A percentile compares a stretch with the other conserved stretches of the same genome.
These are phyloP conservation scores for Arizona elegans DNA, from an alignment of 2,113 vertebrate species.

Conservation along the genomic window DNA sequence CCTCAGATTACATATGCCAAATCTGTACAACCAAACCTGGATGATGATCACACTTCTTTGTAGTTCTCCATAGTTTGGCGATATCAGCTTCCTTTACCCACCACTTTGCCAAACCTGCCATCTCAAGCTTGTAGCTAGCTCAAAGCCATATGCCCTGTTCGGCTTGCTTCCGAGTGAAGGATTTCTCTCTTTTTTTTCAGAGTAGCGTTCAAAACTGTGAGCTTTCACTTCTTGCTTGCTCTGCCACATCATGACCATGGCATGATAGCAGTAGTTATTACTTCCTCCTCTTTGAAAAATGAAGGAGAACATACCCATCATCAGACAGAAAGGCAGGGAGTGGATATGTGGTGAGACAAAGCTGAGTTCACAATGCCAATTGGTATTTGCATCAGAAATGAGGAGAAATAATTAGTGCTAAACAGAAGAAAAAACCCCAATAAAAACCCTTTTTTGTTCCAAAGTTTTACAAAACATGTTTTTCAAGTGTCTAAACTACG, in stretches of 20 bases:
- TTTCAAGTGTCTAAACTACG: neutral
- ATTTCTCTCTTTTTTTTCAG: neutral
- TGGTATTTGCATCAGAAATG: neutral
- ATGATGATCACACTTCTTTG: neutral
- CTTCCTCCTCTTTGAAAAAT: neutral
- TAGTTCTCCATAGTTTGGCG: neutral
- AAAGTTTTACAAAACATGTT: neutral
- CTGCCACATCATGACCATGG: neutral
- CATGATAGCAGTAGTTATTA: neutral
- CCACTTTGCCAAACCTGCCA: neutral
- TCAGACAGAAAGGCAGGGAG: neutral
- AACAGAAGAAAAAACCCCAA: neutral
- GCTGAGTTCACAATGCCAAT: neutral
- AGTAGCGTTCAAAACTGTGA: neutral
- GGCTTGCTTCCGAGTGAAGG: neutral
- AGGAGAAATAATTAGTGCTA: neutral
- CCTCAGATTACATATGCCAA: neutral
- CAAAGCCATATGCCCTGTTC: neutral
- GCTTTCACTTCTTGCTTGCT: neutral
- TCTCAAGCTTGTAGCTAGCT: neutral
- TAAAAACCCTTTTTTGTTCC: neutral
- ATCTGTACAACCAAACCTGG: neutral
- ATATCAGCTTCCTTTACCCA: too few species aligned
- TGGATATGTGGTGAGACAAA: neutral
- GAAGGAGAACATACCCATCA: neutral